Percentiles rank a stretch among this genome's conserved stretches.
phyloP scores from a whole-genome alignment of 92 coral and sea anemone genomes.

The Heteractis magnifica region DNA sequence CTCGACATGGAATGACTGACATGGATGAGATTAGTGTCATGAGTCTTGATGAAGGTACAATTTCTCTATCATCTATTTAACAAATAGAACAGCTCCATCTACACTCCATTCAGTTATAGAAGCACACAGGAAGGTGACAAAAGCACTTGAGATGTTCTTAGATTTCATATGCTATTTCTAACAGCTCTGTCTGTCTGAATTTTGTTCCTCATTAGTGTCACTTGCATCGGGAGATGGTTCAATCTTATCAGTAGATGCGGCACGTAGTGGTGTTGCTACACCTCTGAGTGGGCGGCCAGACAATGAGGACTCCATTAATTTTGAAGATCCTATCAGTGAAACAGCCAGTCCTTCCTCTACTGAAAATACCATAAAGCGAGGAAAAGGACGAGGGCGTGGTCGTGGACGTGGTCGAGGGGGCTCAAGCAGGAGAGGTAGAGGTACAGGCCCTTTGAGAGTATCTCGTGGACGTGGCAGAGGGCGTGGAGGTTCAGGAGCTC shows the following conservation, averaged over 20 bases:
- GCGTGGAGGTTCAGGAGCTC: slow-evolving; percentile 91
- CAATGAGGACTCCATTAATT: slow-evolving; percentile 58
- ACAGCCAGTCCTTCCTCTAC: slow-evolving; percentile 68
- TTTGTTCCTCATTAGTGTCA: slow-evolving; percentile 50
- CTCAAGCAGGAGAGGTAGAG: slow-evolving; percentile 70
- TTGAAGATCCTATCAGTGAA: slow-evolving; percentile 63
- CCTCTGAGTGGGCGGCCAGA: slow-evolving; percentile 74
- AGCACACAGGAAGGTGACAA: too few relatives aligned
- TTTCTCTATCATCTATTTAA: neutral
- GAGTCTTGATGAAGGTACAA: slow-evolving; percentile 92
- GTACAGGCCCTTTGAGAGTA: slow-evolving; percentile 71
- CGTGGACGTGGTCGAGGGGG: slow-evolving; percentile 79
- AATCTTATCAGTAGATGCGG: slow-evolving; percentile 50
- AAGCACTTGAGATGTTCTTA: too few relatives aligned
- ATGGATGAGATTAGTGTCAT: slow-evolving; percentile 90
- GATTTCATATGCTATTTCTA: too few relatives aligned
- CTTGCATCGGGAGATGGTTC: slow-evolving; percentile 90
- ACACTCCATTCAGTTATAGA: too few relatives aligned
- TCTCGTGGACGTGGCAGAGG: slow-evolving; percentile 92
- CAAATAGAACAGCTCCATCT: too few relatives aligned
- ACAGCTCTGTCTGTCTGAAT: neutral
- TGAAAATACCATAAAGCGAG: slow-evolving; percentile 63
- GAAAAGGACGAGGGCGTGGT: slow-evolving; percentile 89
- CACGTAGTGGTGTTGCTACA: slow-evolving; percentile 57
- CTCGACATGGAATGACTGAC: slow-evolving; percentile 60